Conservation (phyloP, 2,797 vertebrate genomes). For the Karalla daura region DNA sequence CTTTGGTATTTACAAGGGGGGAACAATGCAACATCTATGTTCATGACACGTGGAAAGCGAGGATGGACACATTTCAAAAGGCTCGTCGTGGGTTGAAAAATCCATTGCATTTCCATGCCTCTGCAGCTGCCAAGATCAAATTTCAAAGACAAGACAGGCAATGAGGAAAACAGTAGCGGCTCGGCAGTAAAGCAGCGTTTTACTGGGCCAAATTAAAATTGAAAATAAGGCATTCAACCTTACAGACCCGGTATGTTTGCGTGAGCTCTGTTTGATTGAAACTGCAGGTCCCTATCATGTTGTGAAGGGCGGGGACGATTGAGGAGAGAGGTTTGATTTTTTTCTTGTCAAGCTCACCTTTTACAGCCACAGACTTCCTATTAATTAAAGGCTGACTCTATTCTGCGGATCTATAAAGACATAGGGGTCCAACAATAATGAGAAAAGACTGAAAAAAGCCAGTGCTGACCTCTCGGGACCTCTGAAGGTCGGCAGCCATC, state of each 20-base stretch:
- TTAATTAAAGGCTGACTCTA: slow-evolving; percentile 18
- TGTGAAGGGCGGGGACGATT: no score
- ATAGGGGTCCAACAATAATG: slow-evolving; percentile 3
- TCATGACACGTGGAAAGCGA: neutral
- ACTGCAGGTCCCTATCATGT: no score
- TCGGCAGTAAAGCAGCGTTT: neutral
- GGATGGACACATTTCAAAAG: slow-evolving; percentile 3
- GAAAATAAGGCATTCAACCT: no score
- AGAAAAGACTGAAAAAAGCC: slow-evolving; percentile 29
- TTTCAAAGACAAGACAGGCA: slow-evolving; percentile 8
- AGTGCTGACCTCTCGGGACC: slow-evolving; percentile 11
- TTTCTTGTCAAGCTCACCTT: neutral
- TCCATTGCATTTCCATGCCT: neutral
- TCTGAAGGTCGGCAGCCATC: slow-evolving; percentile 16
- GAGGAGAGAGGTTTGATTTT: neutral
- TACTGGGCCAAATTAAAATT: neutral
- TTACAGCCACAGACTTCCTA: slow-evolving; percentile 12
- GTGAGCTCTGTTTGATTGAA: no score
- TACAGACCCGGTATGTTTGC: no score
- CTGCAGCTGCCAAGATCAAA: slow-evolving; percentile 14
- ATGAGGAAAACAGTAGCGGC: neutral
- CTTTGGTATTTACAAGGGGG: neutral
- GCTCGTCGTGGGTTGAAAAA: slow-evolving; percentile 5
- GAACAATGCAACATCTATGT: neutral
- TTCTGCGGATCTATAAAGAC: slow-evolving; percentile 11